A percentile compares a stretch with the other conserved stretches of the same genome.
Evolutionary conservation across 1,140 invertebrate species (phyloP).

Genomic region (Heliconius himera): DNA sequence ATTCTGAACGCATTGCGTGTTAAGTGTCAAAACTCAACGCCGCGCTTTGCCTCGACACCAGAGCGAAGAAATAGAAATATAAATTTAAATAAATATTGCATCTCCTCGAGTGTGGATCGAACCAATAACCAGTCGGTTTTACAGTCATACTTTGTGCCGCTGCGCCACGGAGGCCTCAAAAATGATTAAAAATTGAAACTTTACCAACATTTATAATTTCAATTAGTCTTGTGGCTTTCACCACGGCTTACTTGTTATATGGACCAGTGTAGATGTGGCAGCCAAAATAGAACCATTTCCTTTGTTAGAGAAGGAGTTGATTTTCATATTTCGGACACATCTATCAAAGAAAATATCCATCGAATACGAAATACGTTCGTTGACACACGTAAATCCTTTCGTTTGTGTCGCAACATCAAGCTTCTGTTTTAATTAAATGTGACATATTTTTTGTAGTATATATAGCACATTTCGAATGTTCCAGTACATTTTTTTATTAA

Average conservation of each 20-base stretch:
- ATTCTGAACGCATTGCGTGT: too few species aligned
- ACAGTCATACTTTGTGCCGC: too few species aligned
- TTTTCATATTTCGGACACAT: conserved; percentile 2
- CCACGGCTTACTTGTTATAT: neutral
- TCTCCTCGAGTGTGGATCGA: too few species aligned
- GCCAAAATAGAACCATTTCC: neutral
- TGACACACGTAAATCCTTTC: neutral
- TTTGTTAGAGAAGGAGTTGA: conserved; percentile 1
- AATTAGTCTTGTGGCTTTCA: neutral
- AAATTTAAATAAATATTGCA: too few species aligned
- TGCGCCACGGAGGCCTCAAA: too few species aligned
- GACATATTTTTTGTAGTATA: neutral
- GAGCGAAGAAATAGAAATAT: too few species aligned
- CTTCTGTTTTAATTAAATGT: neutral
- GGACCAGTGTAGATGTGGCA: neutral
- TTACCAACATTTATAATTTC: neutral
- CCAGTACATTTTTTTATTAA: neutral
- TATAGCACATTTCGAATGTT: neutral
- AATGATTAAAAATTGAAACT: neutral
- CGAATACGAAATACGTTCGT: neutral
- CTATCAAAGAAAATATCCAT: neutral
- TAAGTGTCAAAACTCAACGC: too few species aligned
- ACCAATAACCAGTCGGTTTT: too few species aligned
- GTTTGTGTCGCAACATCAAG: neutral
- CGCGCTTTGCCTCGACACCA: too few species aligned